Percentiles rank a stretch among this genome's conserved stretches.
Evolutionary conservation across 2,113 vertebrate genomes (phyloP).

Genomic region (Piprites chloris): DNA sequence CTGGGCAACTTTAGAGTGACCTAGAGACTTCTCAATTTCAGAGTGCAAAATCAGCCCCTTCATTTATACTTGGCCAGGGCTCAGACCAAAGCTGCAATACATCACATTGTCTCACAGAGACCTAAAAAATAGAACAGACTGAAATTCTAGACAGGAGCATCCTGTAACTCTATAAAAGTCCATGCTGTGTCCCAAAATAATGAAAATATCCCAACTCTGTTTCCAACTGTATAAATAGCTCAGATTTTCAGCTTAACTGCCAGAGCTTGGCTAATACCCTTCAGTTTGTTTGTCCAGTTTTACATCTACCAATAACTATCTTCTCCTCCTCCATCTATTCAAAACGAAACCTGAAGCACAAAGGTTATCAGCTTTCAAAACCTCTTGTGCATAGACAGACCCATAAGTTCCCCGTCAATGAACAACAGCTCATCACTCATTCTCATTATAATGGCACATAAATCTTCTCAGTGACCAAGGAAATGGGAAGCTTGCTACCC

Average conservation of each 20-base stretch:
- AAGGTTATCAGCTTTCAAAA: conserved; percentile 29
- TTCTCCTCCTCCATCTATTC: neutral
- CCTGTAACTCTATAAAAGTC: neutral
- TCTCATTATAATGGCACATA: conserved; percentile 25
- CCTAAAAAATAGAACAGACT: neutral
- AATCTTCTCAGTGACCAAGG: conserved; percentile 4
- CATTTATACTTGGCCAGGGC: neutral
- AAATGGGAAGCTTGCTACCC: neutral
- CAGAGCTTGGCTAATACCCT: neutral
- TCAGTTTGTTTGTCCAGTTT: neutral
- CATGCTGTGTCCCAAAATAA: neutral
- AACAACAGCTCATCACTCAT: conserved; percentile 10
- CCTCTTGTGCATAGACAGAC: neutral
- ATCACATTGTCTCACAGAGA: neutral
- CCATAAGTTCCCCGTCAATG: neutral
- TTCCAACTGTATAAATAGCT: conserved; percentile 23
- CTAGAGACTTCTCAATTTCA: neutral
- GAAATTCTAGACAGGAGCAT: neutral
- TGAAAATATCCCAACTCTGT: neutral
- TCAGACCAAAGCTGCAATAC: neutral
- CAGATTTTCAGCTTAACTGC: neutral
- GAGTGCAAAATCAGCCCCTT: neutral
- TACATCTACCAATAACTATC: neutral
- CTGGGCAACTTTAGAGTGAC: neutral
- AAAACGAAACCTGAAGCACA: conserved; percentile 5